Evolutionary conservation across 2,888 invertebrate species (phyloP).

Genomic region (Iselma pallidipennis): DNA sequence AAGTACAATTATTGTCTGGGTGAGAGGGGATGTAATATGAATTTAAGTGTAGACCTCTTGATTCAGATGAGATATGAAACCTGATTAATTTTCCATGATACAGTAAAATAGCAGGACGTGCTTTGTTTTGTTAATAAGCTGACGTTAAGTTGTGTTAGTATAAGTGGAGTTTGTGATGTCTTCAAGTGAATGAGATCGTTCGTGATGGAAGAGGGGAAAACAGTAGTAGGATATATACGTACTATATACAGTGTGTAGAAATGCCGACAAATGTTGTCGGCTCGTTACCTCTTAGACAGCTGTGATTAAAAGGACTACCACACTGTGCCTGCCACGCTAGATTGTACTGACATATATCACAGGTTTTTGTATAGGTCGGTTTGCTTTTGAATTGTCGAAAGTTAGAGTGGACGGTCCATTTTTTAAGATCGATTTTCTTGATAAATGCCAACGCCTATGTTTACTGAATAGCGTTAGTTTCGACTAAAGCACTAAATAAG

Average conservation of each 20-base stretch:
- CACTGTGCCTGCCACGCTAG: conserved; percentile 29
- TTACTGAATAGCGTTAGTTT: conserved; percentile 30
- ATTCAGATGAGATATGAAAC: conserved; percentile 19
- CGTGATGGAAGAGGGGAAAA: conserved; percentile 13
- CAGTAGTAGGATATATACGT: not conserved
- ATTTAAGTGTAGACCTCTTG: conserved; percentile 14
- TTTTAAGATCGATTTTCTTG: conserved; percentile 33
- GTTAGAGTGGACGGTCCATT: conserved; percentile 34
- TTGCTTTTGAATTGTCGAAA: conserved; percentile 32
- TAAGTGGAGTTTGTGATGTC: conserved; percentile 1
- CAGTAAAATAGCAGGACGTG: conserved; percentile 22
- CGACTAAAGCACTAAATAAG: conserved; percentile 27
- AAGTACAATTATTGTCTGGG: conserved; percentile 3
- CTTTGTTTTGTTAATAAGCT: conserved; percentile 25
- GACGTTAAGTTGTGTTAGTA: conserved; percentile 6
- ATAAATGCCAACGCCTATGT: conserved; percentile 30
- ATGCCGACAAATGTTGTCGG: conserved; percentile 21
- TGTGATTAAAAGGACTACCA: conserved; percentile 33
- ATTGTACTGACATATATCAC: conserved; percentile 33
- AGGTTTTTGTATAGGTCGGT: conserved; percentile 29
- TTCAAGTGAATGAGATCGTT: conserved; percentile 12
- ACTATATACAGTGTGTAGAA: conserved; percentile 7
- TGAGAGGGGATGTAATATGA: conserved; percentile 6
- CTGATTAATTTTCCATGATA: conserved; percentile 23
- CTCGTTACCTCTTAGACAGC: conserved; percentile 29